Percentiles rank a stretch among this genome's conserved stretches.
phyloP scores from a whole-genome alignment of 1,140 invertebrate genomes.

The Odontomachus brunneus region DNA sequence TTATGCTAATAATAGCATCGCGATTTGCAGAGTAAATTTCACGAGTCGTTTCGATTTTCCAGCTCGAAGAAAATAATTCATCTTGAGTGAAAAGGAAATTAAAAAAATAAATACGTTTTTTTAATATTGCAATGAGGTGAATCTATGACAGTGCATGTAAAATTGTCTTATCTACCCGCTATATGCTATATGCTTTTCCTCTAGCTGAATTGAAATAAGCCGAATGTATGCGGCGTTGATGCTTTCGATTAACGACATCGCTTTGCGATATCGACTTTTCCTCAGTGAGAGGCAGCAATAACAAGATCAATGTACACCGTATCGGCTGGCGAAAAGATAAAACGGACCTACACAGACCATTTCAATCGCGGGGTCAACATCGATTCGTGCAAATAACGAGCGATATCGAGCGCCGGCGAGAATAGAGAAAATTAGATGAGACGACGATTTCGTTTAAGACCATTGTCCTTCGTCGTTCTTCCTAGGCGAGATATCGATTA shows the following conservation, averaged over 20 bases:
- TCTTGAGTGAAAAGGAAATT: too few species aligned
- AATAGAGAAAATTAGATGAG: slow-evolving; percentile 35
- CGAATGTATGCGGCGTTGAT: neutral
- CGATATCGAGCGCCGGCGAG: slow-evolving; percentile 22
- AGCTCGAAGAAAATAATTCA: too few species aligned
- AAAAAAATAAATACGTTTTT: too few species aligned
- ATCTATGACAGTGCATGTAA: neutral
- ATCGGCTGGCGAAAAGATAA: slow-evolving; percentile 47
- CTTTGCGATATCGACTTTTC: slow-evolving; percentile 44
- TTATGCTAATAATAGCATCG: too few species aligned
- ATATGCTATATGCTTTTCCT: neutral
- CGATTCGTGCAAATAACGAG: slow-evolving; percentile 47
- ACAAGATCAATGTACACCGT: slow-evolving; percentile 47
- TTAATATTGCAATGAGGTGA: too few species aligned
- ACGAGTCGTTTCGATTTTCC: too few species aligned
- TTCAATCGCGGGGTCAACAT: slow-evolving; percentile 55
- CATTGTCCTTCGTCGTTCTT: slow-evolving; percentile 20
- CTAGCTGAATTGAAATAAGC: neutral
- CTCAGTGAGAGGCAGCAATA: slow-evolving; percentile 16
- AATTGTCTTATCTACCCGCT: neutral
- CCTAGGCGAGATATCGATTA: neutral
- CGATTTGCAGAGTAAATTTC: too few species aligned
- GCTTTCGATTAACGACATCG: slow-evolving; percentile 7
- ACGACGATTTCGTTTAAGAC: slow-evolving; percentile 15
- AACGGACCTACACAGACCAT: slow-evolving; percentile 36